Evolutionary conservation across 2,888 invertebrate genomes (phyloP).

Genomic region (Troides helena): DNA sequence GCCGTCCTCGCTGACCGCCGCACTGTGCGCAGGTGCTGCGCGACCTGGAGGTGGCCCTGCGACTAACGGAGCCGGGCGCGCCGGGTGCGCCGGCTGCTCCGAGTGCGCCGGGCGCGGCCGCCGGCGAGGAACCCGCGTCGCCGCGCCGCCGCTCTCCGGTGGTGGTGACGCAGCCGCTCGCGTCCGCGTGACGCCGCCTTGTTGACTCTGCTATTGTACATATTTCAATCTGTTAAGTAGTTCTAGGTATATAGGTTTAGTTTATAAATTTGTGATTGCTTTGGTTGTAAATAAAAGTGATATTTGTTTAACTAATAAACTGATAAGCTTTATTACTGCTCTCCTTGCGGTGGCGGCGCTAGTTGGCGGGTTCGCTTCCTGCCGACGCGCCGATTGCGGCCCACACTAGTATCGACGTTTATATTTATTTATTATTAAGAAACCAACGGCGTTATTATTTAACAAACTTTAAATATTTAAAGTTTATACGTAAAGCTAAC

Average conservation of each 20-base stretch:
- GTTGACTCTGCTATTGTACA: slow-evolving; percentile 75
- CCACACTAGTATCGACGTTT: too few species aligned
- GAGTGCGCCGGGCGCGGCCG: slow-evolving; percentile 65
- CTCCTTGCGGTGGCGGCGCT: neutral
- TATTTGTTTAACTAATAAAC: slow-evolving; percentile 79
- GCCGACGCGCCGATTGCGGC: neutral
- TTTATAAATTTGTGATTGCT: slow-evolving; percentile 78
- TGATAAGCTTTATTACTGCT: slow-evolving; percentile 63
- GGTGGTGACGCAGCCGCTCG: slow-evolving; percentile 70
- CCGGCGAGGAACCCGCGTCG: slow-evolving; percentile 78
- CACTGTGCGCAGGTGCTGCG: neutral
- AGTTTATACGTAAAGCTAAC: too few species aligned
- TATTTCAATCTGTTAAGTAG: slow-evolving; percentile 79
- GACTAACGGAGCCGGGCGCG: slow-evolving; percentile 77
- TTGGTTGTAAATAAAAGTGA: slow-evolving; percentile 80
- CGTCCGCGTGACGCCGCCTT: slow-evolving; percentile 54
- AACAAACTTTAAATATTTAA: too few species aligned
- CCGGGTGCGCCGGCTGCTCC: slow-evolving; percentile 59
- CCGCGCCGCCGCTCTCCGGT: slow-evolving; percentile 76
- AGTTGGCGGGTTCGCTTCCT: neutral
- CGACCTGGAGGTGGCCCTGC: slow-evolving; percentile 92
- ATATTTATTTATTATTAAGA: too few species aligned
- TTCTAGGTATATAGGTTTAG: slow-evolving; percentile 77
- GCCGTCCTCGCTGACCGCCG: too few species aligned
- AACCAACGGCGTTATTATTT: too few species aligned